Percentiles rank a stretch among this genome's conserved stretches.
These are phyloP conservation scores for Psephotus haematonotus DNA, from an alignment of 2,113 vertebrate species.

Conservation along the genomic window DNA sequence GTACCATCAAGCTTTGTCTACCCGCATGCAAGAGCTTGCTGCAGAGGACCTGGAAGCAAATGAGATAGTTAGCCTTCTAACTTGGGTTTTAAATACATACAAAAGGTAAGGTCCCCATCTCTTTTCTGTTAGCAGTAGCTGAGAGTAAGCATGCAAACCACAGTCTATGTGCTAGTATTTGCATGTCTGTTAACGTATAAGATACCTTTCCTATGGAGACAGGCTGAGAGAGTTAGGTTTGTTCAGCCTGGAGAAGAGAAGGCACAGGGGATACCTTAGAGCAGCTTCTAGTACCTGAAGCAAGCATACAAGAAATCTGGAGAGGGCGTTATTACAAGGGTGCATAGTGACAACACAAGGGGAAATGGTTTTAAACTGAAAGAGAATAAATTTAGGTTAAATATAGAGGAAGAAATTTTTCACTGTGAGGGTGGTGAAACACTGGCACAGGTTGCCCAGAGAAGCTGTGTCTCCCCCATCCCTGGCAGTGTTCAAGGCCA, in stretches of 20 bases:
- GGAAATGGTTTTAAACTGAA: neutral
- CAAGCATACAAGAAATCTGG: neutral
- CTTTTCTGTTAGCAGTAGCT: neutral
- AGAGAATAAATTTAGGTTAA: neutral
- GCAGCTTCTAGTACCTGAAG: neutral
- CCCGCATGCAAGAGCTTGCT: slow-evolving; percentile 88
- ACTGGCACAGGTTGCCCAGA: neutral
- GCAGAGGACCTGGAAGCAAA: slow-evolving; percentile 93
- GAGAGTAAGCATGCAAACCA: neutral
- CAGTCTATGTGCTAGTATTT: neutral
- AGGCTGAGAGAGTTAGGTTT: neutral
- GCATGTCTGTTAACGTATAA: neutral
- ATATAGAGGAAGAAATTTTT: neutral
- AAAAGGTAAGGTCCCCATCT: slow-evolving; percentile 78
- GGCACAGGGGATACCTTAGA: neutral
- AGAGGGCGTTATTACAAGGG: neutral
- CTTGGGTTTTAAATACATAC: slow-evolving; percentile 96
- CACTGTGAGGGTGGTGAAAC: neutral
- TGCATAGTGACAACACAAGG: neutral
- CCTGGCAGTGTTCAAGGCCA: neutral
- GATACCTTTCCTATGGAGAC: neutral
- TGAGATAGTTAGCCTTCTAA: slow-evolving; percentile 93
- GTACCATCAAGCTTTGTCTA: slow-evolving; percentile 88
- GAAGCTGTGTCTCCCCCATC: neutral
- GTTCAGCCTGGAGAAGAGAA: neutral